phyloP scores from a whole-genome alignment of 2,888 invertebrate genomes.

The Tachina grossa region DNA sequence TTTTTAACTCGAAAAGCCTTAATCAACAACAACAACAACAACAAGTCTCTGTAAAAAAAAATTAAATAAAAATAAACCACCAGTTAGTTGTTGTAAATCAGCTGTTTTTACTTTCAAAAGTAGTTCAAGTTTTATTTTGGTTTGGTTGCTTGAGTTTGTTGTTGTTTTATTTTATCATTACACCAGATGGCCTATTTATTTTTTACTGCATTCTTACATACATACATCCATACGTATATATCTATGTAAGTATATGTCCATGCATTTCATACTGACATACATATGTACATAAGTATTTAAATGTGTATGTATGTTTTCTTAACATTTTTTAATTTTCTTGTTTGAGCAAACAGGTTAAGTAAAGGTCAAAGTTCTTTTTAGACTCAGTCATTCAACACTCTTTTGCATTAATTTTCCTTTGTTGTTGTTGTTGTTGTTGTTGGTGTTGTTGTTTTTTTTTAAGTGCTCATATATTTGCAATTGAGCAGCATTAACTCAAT shows the following conservation, averaged over 20 bases:
- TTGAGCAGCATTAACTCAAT: conserved; percentile 3
- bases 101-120: conserved; percentile 65
- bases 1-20: not conserved
- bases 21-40: not conserved
- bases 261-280: not conserved
- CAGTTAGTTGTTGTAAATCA: conserved; percentile 15
- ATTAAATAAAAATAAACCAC: not conserved
- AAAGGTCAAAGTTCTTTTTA: conserved; percentile 64
- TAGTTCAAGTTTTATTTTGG: conserved; percentile 65
- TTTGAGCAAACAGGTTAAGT: conserved; percentile 16
- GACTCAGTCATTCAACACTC: conserved; percentile 43
- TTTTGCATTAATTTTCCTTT: not conserved
- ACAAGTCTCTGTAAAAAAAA: not conserved
- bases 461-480: conserved; percentile 1
- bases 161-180: conserved; percentile 34
- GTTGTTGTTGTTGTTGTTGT: not conserved
- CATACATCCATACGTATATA: not conserved
- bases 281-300: not conserved
- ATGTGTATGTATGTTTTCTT: not conserved
- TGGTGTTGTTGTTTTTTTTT: too few species aligned
- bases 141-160: conserved; percentile 21
- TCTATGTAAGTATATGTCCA: not conserved
- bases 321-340: not conserved
- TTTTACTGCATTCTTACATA: not conserved
- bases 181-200: conserved; percentile 35